Evolutionary conservation across 2,113 vertebrate genomes (phyloP).

Genomic region (Epinephelus lanceolatus): DNA sequence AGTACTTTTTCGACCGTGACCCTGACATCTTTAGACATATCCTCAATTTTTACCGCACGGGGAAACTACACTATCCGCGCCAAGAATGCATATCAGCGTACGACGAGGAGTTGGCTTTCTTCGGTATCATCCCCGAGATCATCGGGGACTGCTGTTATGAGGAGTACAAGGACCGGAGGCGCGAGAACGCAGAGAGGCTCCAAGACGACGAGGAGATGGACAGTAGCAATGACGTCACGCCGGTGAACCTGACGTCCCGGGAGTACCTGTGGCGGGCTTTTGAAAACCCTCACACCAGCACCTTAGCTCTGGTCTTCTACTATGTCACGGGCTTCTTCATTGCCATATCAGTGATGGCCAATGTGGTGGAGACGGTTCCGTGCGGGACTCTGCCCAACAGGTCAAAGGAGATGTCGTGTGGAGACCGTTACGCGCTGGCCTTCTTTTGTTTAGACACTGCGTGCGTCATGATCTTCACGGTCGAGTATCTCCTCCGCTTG

Average conservation of each 20-base stretch:
- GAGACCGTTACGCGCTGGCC: slow-evolving; percentile 95
- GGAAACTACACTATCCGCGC: slow-evolving; percentile 97
- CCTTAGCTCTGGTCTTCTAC: slow-evolving; percentile 97
- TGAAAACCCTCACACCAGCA: slow-evolving; percentile 99
- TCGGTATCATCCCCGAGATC: slow-evolving; percentile 98
- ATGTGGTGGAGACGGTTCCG: slow-evolving; percentile 97
- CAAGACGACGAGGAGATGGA: slow-evolving; percentile 95
- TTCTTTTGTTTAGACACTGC: slow-evolving; percentile 99
- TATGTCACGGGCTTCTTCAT: slow-evolving; percentile 99
- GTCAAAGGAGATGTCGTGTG: slow-evolving; percentile 93
- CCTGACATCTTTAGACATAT: slow-evolving; percentile 98
- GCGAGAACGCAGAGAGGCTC: slow-evolving; percentile 94
- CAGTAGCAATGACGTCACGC: slow-evolving; percentile 85
- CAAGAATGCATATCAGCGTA: slow-evolving; percentile 99
- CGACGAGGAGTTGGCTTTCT: slow-evolving; percentile 97
- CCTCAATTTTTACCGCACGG: slow-evolving; percentile 98
- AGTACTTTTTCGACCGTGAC: slow-evolving; percentile 99
- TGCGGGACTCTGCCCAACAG: slow-evolving; percentile 89
- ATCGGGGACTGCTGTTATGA: slow-evolving; percentile 99
- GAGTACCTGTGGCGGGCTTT: slow-evolving; percentile 98
- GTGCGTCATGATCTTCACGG: slow-evolving; percentile 98
- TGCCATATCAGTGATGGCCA: slow-evolving; percentile 97
- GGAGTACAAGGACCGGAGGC: slow-evolving; percentile 98
- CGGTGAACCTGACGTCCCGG: slow-evolving; percentile 90
- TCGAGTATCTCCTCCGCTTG: slow-evolving; percentile 95